phyloP scores from a whole-genome alignment of 2,888 invertebrate species.

The Stenchaetothrips biformis region DNA sequence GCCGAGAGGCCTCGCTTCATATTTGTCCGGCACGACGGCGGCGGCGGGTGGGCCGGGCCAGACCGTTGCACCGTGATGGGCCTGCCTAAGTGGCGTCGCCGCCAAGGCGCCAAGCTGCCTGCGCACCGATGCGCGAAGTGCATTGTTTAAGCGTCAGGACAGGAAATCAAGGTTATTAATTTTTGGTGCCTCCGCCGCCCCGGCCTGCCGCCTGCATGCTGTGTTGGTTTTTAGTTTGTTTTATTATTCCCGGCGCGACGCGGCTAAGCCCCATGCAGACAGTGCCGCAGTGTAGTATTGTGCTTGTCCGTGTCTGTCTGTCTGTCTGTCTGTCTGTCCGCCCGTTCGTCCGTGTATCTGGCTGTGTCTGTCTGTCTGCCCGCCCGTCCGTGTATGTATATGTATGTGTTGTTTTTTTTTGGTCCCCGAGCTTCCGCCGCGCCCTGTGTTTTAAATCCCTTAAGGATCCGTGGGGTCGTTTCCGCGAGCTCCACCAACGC shows the following conservation, averaged over 20 bases:
- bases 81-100: neutral
- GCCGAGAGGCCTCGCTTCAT: too few relatives aligned
- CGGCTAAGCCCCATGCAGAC: too few relatives aligned
- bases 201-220: too few relatives aligned
- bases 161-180: constrained; percentile 25
- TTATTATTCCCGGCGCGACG: neutral
- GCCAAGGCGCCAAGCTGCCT: neutral
- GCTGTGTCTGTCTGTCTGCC: neutral
- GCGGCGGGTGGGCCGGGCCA: too few relatives aligned
- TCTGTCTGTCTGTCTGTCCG: too few relatives aligned
- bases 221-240: neutral
- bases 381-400: neutral
- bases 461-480: neutral
- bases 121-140: constrained; percentile 13
- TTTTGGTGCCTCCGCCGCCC: neutral
- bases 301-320: too few relatives aligned
- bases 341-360: too few relatives aligned
- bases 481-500: neutral
- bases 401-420: neutral
- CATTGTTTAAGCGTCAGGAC: constrained; percentile 6
- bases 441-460: too few relatives aligned
- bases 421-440: neutral
- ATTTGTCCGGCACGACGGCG: too few relatives aligned
- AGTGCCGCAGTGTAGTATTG: too few relatives aligned
- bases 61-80: too few relatives aligned